These are phyloP conservation scores for Marmota flaviventris DNA, from an alignment of 2,113 vertebrate genomes.

Conservation along the genomic window DNA sequence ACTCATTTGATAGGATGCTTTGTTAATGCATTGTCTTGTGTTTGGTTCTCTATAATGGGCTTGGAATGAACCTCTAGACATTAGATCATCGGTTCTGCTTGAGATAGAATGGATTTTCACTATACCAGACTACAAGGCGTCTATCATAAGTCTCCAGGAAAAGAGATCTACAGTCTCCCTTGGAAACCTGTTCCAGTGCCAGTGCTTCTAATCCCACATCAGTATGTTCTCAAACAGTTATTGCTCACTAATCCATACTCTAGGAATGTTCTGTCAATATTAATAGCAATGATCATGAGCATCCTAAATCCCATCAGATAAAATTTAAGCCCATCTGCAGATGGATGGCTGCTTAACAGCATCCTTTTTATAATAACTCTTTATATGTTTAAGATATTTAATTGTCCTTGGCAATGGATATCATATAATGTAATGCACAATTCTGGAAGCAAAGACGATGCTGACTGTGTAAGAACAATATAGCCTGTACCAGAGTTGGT, in stretches of 20 bases:
- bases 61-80: conserved; percentile 19
- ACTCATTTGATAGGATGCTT: neutral
- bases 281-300: conserved; percentile 15
- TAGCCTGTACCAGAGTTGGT: neutral
- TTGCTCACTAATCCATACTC: conserved; percentile 22
- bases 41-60: neutral
- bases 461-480: neutral
- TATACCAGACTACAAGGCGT: conserved; percentile 15
- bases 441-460: neutral
- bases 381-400: conserved; percentile 53
- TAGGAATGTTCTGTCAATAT: conserved; percentile 70
- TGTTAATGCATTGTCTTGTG: neutral
- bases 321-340: conserved; percentile 68
- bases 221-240: neutral
- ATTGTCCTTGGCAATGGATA: conserved; percentile 56
- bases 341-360: conserved; percentile 46
- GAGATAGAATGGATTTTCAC: neutral
- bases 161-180: neutral
- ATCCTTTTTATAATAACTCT: conserved; percentile 54
- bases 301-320: conserved; percentile 67
- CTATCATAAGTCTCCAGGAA: conserved; percentile 54
- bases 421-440: neutral
- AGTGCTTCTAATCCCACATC: neutral
- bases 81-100: conserved; percentile 40
- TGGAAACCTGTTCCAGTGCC: conserved; percentile 35